Evolutionary conservation across 2,113 vertebrate species (phyloP).

Genomic region (Lasiurus cinereus): DNA sequence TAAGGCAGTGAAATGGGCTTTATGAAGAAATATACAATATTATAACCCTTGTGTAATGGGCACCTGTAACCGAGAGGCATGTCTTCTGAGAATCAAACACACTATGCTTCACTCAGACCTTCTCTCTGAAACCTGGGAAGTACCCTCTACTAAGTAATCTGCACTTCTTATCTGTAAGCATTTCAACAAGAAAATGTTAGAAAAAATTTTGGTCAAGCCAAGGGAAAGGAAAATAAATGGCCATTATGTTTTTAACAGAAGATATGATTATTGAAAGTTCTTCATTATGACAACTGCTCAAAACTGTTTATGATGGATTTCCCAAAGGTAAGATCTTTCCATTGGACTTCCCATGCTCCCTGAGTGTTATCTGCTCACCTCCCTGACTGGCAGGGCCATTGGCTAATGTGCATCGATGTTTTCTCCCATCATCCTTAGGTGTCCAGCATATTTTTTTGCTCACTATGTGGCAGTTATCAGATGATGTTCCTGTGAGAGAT

Average conservation of each 20-base stretch:
- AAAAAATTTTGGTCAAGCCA: background rate
- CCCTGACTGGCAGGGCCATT: no score
- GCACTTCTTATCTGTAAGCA: background rate
- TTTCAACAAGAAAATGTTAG: background rate
- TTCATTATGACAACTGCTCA: background rate
- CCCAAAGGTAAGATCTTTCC: background rate
- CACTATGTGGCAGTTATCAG: no score
- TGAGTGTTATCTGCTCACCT: background rate
- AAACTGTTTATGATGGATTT: background rate
- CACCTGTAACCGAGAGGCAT: background rate
- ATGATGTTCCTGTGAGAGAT: background rate
- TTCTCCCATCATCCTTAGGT: background rate
- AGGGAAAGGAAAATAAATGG: background rate
- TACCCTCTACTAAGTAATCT: background rate
- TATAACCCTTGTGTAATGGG: background rate
- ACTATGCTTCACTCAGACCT: background rate
- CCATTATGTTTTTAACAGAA: background rate
- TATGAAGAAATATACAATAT: background rate
- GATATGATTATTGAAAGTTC: background rate
- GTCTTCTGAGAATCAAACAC: background rate
- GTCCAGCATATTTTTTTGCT: background rate
- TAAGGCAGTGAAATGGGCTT: slow-evolving; percentile 35
- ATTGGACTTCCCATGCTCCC: background rate
- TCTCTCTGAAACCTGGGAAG: slow-evolving; percentile 17
- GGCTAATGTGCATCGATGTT: background rate